A percentile compares a stretch with the other conserved stretches of the same genome.
phyloP scores from a whole-genome alignment of 1,140 invertebrate genomes.

The Drosophila orosa region DNA sequence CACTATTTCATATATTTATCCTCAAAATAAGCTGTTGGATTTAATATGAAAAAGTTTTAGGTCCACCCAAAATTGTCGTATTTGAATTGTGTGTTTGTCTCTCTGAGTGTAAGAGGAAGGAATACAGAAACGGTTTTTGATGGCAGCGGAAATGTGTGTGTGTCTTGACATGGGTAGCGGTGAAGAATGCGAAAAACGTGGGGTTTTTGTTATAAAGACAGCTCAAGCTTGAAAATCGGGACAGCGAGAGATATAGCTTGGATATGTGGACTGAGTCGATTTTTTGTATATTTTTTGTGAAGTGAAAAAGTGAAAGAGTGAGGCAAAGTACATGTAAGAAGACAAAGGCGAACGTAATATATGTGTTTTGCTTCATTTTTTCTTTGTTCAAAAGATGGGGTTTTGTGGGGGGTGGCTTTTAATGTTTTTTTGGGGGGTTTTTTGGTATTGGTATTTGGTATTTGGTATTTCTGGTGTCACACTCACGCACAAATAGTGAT shows the following conservation, averaged over 20 bases:
- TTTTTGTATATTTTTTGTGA: neutral
- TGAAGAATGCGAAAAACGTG: constrained; percentile 12
- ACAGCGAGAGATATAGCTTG: constrained; percentile 23
- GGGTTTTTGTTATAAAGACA: constrained; percentile 10
- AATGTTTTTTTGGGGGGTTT: neutral
- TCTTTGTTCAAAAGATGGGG: constrained; percentile 23
- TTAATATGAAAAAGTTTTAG: too few relatives aligned
- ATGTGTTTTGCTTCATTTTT: constrained; percentile 70
- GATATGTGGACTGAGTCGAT: constrained; percentile 9
- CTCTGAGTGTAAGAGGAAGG: constrained; percentile 18
- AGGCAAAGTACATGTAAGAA: constrained; percentile 13
- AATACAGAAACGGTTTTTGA: constrained; percentile 43
- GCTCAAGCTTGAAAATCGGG: constrained; percentile 28
- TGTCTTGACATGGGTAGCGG: constrained; percentile 34
- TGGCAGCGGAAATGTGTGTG: constrained; percentile 31
- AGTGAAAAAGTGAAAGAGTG: constrained; percentile 8
- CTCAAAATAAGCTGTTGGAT: neutral
- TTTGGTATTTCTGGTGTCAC: constrained; percentile 68
- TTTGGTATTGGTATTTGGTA: constrained; percentile 7
- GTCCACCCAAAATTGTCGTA: constrained; percentile 17
- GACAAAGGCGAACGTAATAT: constrained; percentile 38
- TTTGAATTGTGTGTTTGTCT: constrained; percentile 13
- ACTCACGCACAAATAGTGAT: constrained; percentile 85
- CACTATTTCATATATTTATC: neutral
- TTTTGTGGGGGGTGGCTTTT: constrained; percentile 10